Conservation (phyloP, 2,113 vertebrate genomes). For the Coptodon bakossiorum region DNA sequence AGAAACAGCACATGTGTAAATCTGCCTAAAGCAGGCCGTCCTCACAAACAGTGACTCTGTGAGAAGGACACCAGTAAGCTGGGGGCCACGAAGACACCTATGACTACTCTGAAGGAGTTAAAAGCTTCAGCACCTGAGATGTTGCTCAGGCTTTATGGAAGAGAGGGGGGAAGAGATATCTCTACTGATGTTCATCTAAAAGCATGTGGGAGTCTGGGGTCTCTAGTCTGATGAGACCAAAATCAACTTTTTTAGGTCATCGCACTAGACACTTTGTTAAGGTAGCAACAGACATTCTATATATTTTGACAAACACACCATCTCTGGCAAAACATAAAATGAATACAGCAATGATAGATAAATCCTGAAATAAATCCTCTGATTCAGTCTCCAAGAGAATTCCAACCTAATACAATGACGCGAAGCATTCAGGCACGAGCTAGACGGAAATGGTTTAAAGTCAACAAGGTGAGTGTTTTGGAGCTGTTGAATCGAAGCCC, state of each 20-base stretch:
- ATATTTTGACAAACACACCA: neutral
- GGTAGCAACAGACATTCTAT: neutral
- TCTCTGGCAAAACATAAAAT: neutral
- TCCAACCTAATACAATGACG: neutral
- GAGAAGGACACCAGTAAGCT: neutral
- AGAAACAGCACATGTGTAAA: neutral
- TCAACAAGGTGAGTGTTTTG: neutral
- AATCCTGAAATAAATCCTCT: neutral
- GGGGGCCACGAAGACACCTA: neutral
- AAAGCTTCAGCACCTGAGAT: neutral
- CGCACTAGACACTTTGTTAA: neutral
- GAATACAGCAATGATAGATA: neutral
- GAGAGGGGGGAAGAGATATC: rapidly evolving
- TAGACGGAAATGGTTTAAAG: neutral
- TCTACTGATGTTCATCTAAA: neutral
- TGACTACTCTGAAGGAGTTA: neutral
- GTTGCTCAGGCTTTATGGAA: neutral
- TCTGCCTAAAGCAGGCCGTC: neutral
- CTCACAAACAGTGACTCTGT: neutral
- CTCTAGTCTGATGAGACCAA: neutral
- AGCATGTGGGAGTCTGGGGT: neutral
- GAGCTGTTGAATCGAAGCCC: neutral
- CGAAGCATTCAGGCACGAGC: rapidly evolving
- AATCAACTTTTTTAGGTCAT: neutral
- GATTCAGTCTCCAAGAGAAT: neutral